Base-by-base conservation (phyloP, 1,140 invertebrate genomes). In the Portunus trituberculatus region DNA sequence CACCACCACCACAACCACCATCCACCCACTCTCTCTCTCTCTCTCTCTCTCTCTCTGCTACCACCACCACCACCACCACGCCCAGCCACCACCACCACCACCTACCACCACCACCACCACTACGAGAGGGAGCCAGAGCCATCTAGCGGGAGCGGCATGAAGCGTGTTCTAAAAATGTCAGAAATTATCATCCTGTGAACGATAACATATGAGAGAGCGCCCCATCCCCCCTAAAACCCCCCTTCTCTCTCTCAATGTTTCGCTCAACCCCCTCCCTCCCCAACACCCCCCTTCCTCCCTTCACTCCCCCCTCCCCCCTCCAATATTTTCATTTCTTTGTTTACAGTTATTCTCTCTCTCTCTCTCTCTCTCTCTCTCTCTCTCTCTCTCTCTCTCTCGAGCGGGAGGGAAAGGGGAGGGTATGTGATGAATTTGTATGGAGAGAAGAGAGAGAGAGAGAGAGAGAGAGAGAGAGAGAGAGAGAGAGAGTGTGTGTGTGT, bases 401-500 rank as follows among this genome's bases (percentile, higher is more conserved):
- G 12, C 67, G 67, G 67, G 67, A 76, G 67, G 67, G 67, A 20
- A 76, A 76, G n/a, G 25, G 67, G n/a, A n/a, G 67, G 67, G 67
- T 12, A 76, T 76, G 20, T 76, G 67, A 76, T 76, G 67, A 76
- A 76, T 76, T 76, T 76, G 20, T 76, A 76, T 76, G 67, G 86
- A 32, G 86, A 32, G 45, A 32, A 88, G 31, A 88, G 86, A 76
- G 48, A 67, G 91, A 76, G 91, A 92, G 91, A 92, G 91, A 92
- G 91, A 76, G 91, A 92, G 91, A 92, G 91, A 92, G 91, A 92
- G 91, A 92, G 91, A 92, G 91, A 92, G 59, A 82, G 91, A 82
- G 91, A 82, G 91, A 31, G 52, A 82, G 91, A 31, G 39, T 39
- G 91, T 76, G 91, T 76, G 91, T 76, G 91, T 48, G 52, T 76